These are phyloP conservation scores for Lophius americanus DNA, from an alignment of 2,797 vertebrate genomes.

Conservation along the genomic window DNA sequence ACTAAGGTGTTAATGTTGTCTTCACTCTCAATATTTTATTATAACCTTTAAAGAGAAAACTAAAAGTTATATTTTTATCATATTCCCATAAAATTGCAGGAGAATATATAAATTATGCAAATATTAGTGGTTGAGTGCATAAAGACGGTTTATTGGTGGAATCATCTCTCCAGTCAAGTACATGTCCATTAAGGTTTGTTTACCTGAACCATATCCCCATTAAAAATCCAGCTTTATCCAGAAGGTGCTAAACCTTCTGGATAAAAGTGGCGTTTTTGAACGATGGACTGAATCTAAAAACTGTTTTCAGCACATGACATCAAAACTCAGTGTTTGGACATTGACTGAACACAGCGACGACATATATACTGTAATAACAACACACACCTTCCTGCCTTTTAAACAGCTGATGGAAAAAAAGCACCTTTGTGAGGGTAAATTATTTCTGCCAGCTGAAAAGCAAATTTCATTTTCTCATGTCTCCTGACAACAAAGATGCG, in stretches of 20 bases:
- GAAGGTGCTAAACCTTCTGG: background rate
- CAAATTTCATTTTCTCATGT: conserved; percentile 79
- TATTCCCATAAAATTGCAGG: background rate
- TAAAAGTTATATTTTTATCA: no score
- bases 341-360: conserved; percentile 5
- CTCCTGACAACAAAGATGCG: conserved; percentile 76
- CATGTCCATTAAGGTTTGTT: background rate
- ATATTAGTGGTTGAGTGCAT: background rate
- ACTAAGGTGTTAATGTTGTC: background rate
- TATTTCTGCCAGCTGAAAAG: conserved; percentile 71
- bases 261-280: conserved; percentile 16
- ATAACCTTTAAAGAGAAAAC: background rate
- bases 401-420: conserved; percentile 59
- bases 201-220: background rate
- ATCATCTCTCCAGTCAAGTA: background rate
- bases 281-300: conserved; percentile 21
- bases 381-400: conserved; percentile 46
- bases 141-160: background rate
- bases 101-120: background rate
- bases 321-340: conserved; percentile 21
- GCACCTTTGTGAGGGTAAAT: conserved; percentile 66
- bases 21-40: conserved; percentile 1
- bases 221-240: background rate
- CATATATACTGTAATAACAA: conserved; percentile 15
- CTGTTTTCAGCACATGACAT: conserved; percentile 10